Evolutionary conservation across 64 coral and sea anemone genomes (phyloP).

Genomic region (Dendrophyllia cribrosa): DNA sequence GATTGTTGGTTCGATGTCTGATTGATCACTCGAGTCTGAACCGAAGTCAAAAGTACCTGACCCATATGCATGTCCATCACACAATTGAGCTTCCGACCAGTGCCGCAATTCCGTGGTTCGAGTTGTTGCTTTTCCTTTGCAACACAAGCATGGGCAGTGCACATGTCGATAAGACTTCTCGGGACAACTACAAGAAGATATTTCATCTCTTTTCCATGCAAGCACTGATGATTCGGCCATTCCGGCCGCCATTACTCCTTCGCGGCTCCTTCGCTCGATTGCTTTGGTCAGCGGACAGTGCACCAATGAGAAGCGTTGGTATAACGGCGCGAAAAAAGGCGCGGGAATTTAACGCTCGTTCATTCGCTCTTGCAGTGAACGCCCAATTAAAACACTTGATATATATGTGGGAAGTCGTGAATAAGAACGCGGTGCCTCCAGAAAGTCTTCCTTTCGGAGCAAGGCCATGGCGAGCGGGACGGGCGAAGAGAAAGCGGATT

Average conservation of each 20-base stretch:
- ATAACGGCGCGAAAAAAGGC: too few relatives aligned
- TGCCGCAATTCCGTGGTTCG: slow-evolving; percentile 42
- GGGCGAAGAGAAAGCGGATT: neutral
- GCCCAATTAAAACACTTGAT: too few relatives aligned
- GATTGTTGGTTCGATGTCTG: neutral
- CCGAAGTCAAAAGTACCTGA: neutral
- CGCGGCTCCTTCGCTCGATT: too few relatives aligned
- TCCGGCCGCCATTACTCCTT: too few relatives aligned
- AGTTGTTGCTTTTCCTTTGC: slow-evolving; percentile 40
- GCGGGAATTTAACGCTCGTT: too few relatives aligned
- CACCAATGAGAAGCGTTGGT: too few relatives aligned
- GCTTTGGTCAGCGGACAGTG: too few relatives aligned
- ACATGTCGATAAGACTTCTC: neutral
- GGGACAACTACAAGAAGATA: neutral
- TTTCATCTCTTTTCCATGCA: neutral
- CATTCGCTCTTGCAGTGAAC: too few relatives aligned
- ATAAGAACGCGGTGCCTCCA: too few relatives aligned
- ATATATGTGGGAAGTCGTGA: too few relatives aligned
- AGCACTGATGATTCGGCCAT: too few relatives aligned
- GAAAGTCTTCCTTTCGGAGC: neutral
- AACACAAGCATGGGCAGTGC: neutral
- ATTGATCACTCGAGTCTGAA: neutral
- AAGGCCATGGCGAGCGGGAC: neutral
- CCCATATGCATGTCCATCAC: neutral
- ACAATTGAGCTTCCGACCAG: slow-evolving; percentile 34